These are phyloP conservation scores for Amazona vittata DNA, from an alignment of 2,113 vertebrate species.

Conservation along the genomic window DNA sequence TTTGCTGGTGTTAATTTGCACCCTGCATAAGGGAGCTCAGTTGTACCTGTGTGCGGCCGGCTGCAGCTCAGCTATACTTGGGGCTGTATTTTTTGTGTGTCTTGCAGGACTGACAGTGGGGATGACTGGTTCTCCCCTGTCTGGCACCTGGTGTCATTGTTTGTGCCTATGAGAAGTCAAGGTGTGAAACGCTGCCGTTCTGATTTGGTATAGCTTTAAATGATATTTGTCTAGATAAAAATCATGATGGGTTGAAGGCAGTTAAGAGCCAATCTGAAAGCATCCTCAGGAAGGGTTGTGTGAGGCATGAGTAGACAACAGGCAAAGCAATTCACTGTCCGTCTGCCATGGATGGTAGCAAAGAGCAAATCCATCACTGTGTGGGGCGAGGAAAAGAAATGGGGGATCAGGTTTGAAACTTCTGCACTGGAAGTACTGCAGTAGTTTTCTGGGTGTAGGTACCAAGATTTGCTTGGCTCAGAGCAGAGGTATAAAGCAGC, in stretches of 20 bases:
- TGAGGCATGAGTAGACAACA: neutral
- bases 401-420: neutral
- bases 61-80: fast-evolving
- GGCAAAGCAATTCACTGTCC: neutral
- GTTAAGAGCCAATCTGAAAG: neutral
- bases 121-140: neutral
- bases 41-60: fast-evolving
- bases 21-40: fast-evolving
- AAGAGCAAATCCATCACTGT: neutral
- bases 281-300: neutral
- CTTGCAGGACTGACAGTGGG: neutral
- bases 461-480: neutral
- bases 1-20: neutral
- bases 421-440: neutral
- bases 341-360: neutral
- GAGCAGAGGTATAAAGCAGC: neutral
- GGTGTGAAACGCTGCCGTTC: neutral
- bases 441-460: neutral
- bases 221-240: neutral
- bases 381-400: neutral
- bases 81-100: neutral
- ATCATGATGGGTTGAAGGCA: neutral
- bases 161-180: neutral
- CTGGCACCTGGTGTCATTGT: neutral
- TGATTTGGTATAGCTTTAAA: neutral